Base-by-base conservation (phyloP, 2,888 invertebrate genomes). In the Cerastis rubricosa region DNA sequence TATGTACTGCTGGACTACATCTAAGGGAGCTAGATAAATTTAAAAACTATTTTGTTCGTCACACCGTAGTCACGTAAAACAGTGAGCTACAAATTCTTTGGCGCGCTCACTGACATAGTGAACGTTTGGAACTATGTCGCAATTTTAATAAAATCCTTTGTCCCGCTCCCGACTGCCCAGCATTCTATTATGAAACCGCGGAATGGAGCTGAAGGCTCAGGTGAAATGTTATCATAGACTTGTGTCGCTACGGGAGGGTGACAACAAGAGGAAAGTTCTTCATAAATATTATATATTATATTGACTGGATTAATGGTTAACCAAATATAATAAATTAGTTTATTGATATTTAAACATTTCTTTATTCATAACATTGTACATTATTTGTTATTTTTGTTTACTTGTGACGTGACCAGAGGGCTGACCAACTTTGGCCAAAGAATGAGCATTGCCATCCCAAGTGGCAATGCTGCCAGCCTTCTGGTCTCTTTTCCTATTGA, bases 111-210 rank as follows among this genome's bases (percentile, higher is more conserved):
- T 51, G 9, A 71, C 40, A 64, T 63, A 47, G 71, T 47, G 29
- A 22, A 2, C 57, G 57, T 79, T 65, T 14, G 40, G 65, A 84
- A 73, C 69, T 84, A 69, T 73, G 47, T 69, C 40, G 65, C 25
- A 25, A 65, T 73, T 69, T 69, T 63, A 66, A 35, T 72, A 72
- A 49, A 81, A 72, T 80, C 61, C 68, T 81, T 84, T 84, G 80
- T 72, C 65, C 47, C 72, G 19, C 29, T 59, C 29, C 19, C 40
- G 0, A 40, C 40, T 40, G 4, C 54, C 12, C 29, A 73, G 61
- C 66, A 84, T 84, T 73, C 35, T 69, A n/a, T 79, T 80, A 66
- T 11, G 59, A 57, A 68, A 65, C 84, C 68, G 64, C 80, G 40
- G 63, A 25, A 84, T 79, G 66, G 2, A n/a, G 57, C n/a, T 64